Conservation (phyloP, 2,797 vertebrate genomes). For the Calcarius lapponicus region DNA sequence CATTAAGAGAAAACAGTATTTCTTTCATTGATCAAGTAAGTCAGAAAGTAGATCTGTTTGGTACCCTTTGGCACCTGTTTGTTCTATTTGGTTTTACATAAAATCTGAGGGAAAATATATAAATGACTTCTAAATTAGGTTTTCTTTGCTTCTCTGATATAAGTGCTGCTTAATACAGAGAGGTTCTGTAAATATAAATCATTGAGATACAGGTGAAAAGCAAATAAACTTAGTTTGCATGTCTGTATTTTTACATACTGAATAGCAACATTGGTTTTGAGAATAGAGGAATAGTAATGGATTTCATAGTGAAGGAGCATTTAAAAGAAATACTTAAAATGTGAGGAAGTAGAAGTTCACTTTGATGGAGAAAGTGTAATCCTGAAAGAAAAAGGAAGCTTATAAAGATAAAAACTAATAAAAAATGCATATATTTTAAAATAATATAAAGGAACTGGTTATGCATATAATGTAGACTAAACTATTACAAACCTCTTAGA, state of each 20-base stretch:
- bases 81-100: not conserved
- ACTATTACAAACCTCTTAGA: fast-evolving
- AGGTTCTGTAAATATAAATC: not conserved
- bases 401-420: not conserved
- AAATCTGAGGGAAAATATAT: not conserved
- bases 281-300: not conserved
- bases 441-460: not conserved
- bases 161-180: not conserved
- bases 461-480: not conserved
- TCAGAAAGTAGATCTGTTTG: not conserved
- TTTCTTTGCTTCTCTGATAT: not conserved
- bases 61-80: not conserved
- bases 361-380: not conserved
- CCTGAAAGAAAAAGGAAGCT: not conserved
- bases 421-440: not conserved
- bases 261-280: not conserved
- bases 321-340: not conserved
- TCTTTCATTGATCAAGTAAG: not conserved
- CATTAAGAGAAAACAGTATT: not conserved
- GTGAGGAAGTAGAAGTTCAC: not conserved
- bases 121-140: fast-evolving
- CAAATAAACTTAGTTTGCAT: not conserved
- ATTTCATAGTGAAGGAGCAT: fast-evolving
- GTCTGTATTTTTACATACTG: not conserved
- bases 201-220: not conserved